Evolutionary conservation across 2,888 invertebrate species (phyloP).

Genomic region (Tuberolachnus salignus): DNA sequence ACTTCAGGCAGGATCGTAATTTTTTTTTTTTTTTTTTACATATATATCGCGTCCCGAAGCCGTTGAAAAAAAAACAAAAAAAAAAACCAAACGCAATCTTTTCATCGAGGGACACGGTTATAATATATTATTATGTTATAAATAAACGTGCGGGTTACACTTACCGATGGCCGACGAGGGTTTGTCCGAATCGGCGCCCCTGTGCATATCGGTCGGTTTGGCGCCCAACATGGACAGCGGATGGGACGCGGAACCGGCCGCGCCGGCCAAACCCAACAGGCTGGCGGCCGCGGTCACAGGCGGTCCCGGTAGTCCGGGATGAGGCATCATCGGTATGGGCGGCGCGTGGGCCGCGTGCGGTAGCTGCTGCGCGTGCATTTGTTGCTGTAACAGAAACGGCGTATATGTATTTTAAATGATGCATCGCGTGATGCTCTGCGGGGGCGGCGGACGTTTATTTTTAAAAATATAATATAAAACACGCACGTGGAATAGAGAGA

Average conservation of each 20-base stretch:
- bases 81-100: too few relatives aligned
- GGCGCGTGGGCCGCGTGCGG: constrained; percentile 68
- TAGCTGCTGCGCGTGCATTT: constrained; percentile 89
- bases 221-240: constrained; percentile 78
- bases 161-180: constrained; percentile 53
- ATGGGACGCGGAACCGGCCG: constrained; percentile 72
- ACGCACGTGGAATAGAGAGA: too few relatives aligned
- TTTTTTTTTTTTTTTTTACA: neutral
- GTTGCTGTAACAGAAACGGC: constrained; percentile 69
- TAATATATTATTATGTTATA: too few relatives aligned
- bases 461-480: neutral
- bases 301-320: constrained; percentile 69
- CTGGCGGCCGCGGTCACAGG: constrained; percentile 65
- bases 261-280: constrained; percentile 64
- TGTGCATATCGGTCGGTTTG: constrained; percentile 78
- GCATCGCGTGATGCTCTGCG: neutral
- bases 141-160: neutral
- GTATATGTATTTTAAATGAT: neutral
- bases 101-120: too few relatives aligned
- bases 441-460: neutral
- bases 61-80: too few relatives aligned
- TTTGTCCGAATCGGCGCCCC: constrained; percentile 73
- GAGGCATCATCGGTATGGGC: constrained; percentile 73
- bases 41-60: neutral
- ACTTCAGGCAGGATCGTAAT: constrained; percentile 25